Evolutionary conservation across 2,888 invertebrate genomes (phyloP), one percentile per base, ranked within the genome.

Genomic region (Isoperla grammatica): DNA sequence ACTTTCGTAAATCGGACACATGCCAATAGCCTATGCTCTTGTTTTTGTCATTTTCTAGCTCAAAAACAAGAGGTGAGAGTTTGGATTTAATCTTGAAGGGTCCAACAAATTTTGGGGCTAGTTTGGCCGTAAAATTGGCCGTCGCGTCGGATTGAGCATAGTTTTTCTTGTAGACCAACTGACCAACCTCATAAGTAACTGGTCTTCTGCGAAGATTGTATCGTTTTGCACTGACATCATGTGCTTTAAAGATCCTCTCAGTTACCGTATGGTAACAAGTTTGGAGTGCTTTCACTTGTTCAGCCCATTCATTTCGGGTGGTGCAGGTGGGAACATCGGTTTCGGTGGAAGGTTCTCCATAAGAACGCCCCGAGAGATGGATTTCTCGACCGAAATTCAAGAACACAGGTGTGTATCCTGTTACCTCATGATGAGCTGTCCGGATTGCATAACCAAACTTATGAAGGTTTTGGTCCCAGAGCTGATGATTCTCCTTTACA

Each of bases 381-480:
- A 53, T 42, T 15, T 61, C 59, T 11, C 59, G 1, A 3, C 65
- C 64, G 15, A 67, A 64, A 29, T 66, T 68, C 0, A 65, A 40
- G 40, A 65, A 67, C 0, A 63, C 65, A 0, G 68, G 68, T 0
- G 61, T 61, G 2, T 56, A 49, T 11, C 61, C 61, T 0, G 65
- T 56, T 0, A 63, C 57, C 39, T 67, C 67, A 56, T 69, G 69
- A 1, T 65, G 57, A 1, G 69, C 61, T 3, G 68, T 69, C 15
- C 67, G 46, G 1, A 71, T 57, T 0, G 71, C 70, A 57, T 65
- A 68, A 0, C 63, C 67, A 6, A 69, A 61, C n/a, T 68, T 40
- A 3, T 63, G 57, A n/a, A 71, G 54, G 50, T 69, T 53, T 29
- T 57, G 55, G 45, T 70, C 70, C 70, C 68, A 69, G 6, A 56